These are phyloP conservation scores for Zoanthus sociatus DNA, from an alignment of 92 coral and sea anemone genomes.

Conservation along the genomic window DNA sequence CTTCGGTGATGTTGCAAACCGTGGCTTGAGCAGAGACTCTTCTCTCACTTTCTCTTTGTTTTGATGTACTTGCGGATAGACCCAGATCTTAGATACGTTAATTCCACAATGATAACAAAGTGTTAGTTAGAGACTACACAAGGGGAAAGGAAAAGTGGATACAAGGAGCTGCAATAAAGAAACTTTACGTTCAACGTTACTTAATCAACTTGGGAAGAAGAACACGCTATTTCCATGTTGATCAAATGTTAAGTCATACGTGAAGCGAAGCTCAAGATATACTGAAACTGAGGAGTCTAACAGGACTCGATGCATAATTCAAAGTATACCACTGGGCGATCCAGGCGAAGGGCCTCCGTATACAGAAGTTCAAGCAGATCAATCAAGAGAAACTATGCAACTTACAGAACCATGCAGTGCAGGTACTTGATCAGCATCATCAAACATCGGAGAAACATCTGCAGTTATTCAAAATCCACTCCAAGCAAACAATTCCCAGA, in stretches of 20 bases:
- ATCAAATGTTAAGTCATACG: conserved; percentile 10
- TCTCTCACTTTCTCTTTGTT: conserved; percentile 16
- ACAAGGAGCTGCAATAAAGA: conserved; percentile 6
- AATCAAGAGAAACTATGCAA: background rate
- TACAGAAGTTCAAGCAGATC: background rate
- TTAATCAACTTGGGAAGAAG: conserved; percentile 17
- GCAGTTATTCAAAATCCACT: background rate
- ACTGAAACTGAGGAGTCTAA: conserved; percentile 16
- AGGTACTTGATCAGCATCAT: background rate
- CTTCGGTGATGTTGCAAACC: conserved; percentile 66
- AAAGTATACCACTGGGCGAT: background rate
- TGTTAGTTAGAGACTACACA: conserved; percentile 23
- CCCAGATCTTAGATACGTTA: too few relatives aligned
- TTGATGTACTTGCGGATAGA: background rate
- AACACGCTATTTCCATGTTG: conserved; percentile 11
- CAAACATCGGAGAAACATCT: background rate
- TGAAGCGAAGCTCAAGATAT: conserved; percentile 2
- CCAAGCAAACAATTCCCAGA: too few relatives aligned
- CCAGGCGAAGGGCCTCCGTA: background rate
- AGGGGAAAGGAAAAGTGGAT: conserved; percentile 26
- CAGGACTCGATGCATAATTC: background rate
- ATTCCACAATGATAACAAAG: too few relatives aligned
- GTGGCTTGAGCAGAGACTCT: conserved; percentile 48
- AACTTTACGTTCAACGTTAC: conserved; percentile 2
- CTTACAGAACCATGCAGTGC: conserved; percentile 10